These are phyloP conservation scores for Torymus tubicola DNA, from an alignment of 2,888 invertebrate species.

Conservation along the genomic window DNA sequence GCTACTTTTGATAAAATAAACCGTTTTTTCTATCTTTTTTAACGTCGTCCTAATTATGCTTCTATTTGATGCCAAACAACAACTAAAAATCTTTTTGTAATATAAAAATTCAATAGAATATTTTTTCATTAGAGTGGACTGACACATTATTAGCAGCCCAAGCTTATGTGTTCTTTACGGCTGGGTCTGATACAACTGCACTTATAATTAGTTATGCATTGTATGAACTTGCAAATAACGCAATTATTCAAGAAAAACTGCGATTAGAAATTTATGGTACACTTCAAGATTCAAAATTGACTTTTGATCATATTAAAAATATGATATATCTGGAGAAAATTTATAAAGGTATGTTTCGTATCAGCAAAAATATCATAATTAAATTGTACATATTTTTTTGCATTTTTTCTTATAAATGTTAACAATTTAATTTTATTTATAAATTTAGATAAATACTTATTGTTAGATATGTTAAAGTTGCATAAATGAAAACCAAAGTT, in stretches of 20 bases:
- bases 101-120: background rate
- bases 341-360: constrained; percentile 52
- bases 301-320: constrained; percentile 73
- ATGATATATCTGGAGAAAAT: constrained; percentile 75
- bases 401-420: no score
- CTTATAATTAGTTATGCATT: constrained; percentile 74
- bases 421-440: no score
- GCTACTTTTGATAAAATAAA: no score
- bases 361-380: no score
- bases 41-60: constrained; percentile 1
- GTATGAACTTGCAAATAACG: constrained; percentile 74
- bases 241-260: constrained; percentile 72
- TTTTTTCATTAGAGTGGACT: constrained; percentile 65
- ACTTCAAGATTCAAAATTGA: constrained; percentile 72
- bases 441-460: no score
- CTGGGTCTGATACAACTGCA: constrained; percentile 77
- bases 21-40: constrained; percentile 14
- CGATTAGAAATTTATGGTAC: constrained; percentile 68
- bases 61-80: no score
- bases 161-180: constrained; percentile 75
- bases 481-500: no score
- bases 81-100: no score
- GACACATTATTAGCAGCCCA: constrained; percentile 71
- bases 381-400: no score
- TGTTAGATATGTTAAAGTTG: no score